phyloP scores from a whole-genome alignment of 2,888 invertebrate species.

The Pterostichus madidus region DNA sequence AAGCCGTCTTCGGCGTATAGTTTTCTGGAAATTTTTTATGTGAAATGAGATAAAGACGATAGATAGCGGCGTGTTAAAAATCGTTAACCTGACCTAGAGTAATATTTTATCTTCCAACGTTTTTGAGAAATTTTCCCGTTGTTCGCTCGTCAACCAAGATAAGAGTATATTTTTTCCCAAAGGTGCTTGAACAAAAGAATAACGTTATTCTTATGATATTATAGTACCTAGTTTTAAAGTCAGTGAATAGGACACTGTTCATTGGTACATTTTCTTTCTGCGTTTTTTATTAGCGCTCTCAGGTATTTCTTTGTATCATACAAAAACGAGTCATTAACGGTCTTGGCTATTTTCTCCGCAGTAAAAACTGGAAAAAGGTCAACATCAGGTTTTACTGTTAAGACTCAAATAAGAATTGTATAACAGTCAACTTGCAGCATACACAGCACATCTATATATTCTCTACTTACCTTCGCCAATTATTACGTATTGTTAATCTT shows the following conservation, averaged over 20 bases:
- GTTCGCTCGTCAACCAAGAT: constrained; percentile 42
- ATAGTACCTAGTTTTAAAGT: constrained; percentile 15
- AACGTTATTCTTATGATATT: constrained; percentile 32
- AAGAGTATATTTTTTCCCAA: constrained; percentile 43
- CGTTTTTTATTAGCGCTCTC: constrained; percentile 36
- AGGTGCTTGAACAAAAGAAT: constrained; percentile 21
- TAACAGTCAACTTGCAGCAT: constrained; percentile 9
- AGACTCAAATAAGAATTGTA: constrained; percentile 55
- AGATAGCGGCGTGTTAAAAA: constrained; percentile 53
- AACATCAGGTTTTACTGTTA: constrained; percentile 58
- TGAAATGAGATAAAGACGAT: constrained; percentile 56
- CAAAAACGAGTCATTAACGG: constrained; percentile 63
- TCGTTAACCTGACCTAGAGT: constrained; percentile 59
- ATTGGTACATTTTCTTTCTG: constrained; percentile 42
- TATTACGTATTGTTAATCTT: too few relatives aligned
- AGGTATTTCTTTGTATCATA: constrained; percentile 55
- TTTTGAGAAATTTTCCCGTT: constrained; percentile 43
- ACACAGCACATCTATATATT: neutral
- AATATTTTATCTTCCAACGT: constrained; percentile 48
- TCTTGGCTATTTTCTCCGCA: constrained; percentile 45
- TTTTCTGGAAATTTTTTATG: constrained; percentile 41
- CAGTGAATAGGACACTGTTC: constrained; percentile 30
- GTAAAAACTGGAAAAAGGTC: constrained; percentile 50
- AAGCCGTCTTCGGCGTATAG: neutral
- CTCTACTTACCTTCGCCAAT: too few relatives aligned